phyloP scores from a whole-genome alignment of 1,140 invertebrate species.

The Drosophila kanapiae region DNA sequence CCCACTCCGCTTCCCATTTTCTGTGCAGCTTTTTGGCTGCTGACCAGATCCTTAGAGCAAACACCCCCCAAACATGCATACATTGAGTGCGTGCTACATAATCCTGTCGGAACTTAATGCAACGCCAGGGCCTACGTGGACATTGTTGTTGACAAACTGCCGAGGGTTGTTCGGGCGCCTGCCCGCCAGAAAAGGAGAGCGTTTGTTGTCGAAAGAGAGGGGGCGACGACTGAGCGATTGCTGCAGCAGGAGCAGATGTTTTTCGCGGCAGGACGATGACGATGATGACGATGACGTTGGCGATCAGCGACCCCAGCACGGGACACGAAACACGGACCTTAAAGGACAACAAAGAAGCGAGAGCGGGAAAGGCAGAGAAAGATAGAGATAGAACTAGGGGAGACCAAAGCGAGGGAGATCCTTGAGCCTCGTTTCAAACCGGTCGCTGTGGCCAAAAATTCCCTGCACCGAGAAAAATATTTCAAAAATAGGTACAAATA shows the following conservation, averaged over 20 bases:
- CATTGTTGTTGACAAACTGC: slow-evolving; percentile 70
- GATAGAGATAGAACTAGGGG: slow-evolving; percentile 3
- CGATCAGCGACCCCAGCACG: slow-evolving; percentile 58
- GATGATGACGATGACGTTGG: slow-evolving; percentile 36
- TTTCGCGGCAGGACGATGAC: slow-evolving; percentile 64
- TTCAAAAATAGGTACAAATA: no score
- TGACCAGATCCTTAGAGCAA: slow-evolving; percentile 37
- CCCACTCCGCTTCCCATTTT: slow-evolving; percentile 11
- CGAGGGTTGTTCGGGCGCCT: slow-evolving; percentile 71
- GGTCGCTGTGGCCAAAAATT: slow-evolving; percentile 17
- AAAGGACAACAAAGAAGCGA: slow-evolving; percentile 54
- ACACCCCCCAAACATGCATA: slow-evolving; percentile 8
- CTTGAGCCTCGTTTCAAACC: slow-evolving; percentile 17
- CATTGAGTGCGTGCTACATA: slow-evolving; percentile 30
- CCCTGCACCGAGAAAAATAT: neutral
- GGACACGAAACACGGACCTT: slow-evolving; percentile 52
- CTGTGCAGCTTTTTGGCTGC: slow-evolving; percentile 28
- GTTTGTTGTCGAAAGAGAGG: neutral
- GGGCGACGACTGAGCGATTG: slow-evolving; percentile 57
- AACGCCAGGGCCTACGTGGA: slow-evolving; percentile 45
- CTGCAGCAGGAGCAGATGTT: slow-evolving; percentile 85
- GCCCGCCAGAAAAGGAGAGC: slow-evolving; percentile 9
- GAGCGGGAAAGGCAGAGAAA: slow-evolving; percentile 3
- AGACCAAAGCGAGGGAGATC: slow-evolving; percentile 31
- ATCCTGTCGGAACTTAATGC: slow-evolving; percentile 70